Evolutionary conservation across 1,140 invertebrate genomes (phyloP), one percentile per base, ranked within the genome.

Genomic region (Coelopa frigida): DNA sequence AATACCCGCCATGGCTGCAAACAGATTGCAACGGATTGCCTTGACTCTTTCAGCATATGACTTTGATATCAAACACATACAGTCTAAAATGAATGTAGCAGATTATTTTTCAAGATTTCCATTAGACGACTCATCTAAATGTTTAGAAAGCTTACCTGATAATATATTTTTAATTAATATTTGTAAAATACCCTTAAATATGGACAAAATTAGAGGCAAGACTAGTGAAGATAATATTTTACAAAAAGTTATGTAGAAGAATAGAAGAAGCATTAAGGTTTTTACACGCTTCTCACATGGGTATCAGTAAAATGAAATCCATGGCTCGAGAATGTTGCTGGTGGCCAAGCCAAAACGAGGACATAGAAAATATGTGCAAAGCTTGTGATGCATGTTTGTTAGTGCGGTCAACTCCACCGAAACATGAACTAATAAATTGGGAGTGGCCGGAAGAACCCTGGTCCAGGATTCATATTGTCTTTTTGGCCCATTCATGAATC

Each of bases 11-110:
- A 50, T 61, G 45, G 37, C 45, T 3, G 24, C 26, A 17, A 47
- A 39, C 15, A 44, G 66, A n/a, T 42, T 70, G 38, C 56, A 58
- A 41, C 56, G 56, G 17, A 68, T 60, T 24, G 54, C 59, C 8
- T 21, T 67, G 12, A 50, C 52, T 33, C 44, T 65, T 33, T 40
- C 32, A 23, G 51, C 31, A 7, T 63, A 53, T 31, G 32, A 53
- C 14, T 63, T 55, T 27, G 31, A 49, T 8, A 54, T 63, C 8
- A 22, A 50, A 18, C 58, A 56, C 31, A 15, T 53, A 2, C 22
- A 41, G 15, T 44, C 37, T 5, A 46, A 57, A 43, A 50, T 23
- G 3, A 58, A 58, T 38, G 27, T 40, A 11, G 61, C 51, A 1
- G 59, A 62, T 32, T 51, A 44, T 17, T 46, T 62, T 36, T 60